Conservation (phyloP, 2,113 vertebrate species). For the Cyanoramphus novaezelandiae region DNA sequence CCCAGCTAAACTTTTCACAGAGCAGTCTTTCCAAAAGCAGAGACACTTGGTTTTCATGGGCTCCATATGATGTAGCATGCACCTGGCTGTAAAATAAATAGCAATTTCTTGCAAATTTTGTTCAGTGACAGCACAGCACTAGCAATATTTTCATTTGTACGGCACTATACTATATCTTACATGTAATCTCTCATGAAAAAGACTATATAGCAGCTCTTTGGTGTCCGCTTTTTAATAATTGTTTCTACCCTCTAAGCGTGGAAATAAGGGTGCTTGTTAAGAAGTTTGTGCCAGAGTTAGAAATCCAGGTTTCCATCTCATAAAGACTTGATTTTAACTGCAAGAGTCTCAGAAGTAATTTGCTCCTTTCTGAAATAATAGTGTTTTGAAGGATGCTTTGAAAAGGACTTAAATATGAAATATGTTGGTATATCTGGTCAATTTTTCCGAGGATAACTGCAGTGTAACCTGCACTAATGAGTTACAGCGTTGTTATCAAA, state of each 20-base stretch:
- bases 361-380: background rate
- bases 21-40: background rate
- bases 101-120: background rate
- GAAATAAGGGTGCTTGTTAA: background rate
- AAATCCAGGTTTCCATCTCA: background rate
- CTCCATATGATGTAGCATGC: background rate
- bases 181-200: background rate
- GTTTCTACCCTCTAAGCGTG: background rate
- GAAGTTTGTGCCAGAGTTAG: background rate
- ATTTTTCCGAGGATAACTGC: background rate
- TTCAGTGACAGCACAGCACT: background rate
- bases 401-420: background rate
- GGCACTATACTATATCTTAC: accelerated
- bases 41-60: background rate
- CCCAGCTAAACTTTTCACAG: background rate
- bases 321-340: background rate
- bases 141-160: background rate
- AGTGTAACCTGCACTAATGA: constrained; percentile 54
- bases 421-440: background rate
- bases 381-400: background rate
- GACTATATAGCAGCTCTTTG: too few relatives aligned
- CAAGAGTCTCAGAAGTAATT: background rate
- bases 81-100: background rate
- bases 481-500: constrained; percentile 33
- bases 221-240: background rate